Evolutionary conservation across 2,113 vertebrate genomes (phyloP).

Genomic region (Bubalus kerabau): DNA sequence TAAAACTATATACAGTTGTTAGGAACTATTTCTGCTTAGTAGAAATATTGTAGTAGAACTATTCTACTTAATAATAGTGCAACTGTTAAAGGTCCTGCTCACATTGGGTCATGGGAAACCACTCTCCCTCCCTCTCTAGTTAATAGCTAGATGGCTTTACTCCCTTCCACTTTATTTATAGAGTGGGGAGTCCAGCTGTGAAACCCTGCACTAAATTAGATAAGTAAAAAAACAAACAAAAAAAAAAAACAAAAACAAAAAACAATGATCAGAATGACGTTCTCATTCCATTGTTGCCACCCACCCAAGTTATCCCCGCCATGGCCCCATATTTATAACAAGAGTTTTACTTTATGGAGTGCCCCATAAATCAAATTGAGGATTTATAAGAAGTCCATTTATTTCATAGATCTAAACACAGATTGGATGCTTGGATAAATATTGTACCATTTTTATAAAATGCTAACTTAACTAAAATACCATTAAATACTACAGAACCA

Average conservation of each 20-base stretch:
- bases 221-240: constrained; percentile 44
- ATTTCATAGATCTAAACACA: constrained; percentile 54
- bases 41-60: not conserved
- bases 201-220: constrained; percentile 47
- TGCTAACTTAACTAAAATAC: constrained; percentile 21
- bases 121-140: not conserved
- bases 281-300: constrained; percentile 15
- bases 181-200: not conserved
- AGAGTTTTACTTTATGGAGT: constrained; percentile 22
- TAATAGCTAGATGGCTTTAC: not conserved
- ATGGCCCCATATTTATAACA: constrained; percentile 3
- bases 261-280: constrained; percentile 32
- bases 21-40: not conserved
- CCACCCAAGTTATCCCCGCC: not conserved
- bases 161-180: constrained; percentile 43
- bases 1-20: not conserved
- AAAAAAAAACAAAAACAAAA: constrained; percentile 43
- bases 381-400: constrained; percentile 57
- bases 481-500: constrained; percentile 49
- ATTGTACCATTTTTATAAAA: constrained; percentile 50
- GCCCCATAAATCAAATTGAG: constrained; percentile 46
- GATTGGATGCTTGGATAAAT: constrained; percentile 60
- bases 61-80: not conserved
- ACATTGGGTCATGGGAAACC: not conserved
- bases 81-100: not conserved